phyloP scores from a whole-genome alignment of 2,888 invertebrate species.

The Corythucha ciliata region DNA sequence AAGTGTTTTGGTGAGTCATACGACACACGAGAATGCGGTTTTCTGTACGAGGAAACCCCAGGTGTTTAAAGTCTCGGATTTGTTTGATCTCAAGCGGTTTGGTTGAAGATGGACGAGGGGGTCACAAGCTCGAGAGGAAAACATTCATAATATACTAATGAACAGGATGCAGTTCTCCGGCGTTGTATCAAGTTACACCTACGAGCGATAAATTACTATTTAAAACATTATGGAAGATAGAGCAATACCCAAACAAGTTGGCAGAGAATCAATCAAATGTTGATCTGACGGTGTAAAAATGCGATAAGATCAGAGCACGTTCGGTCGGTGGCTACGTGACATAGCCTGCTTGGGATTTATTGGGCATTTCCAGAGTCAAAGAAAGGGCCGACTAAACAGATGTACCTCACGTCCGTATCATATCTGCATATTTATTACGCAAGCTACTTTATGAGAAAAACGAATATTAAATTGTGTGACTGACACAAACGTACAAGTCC shows the following conservation, averaged over 20 bases:
- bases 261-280: constrained; percentile 28
- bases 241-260: constrained; percentile 17
- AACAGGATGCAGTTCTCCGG: too few species aligned
- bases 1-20: too few species aligned
- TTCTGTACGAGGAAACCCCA: too few species aligned
- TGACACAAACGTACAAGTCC: constrained; percentile 14
- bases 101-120: too few species aligned
- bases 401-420: constrained; percentile 26
- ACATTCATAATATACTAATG: too few species aligned
- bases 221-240: constrained; percentile 11
- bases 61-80: too few species aligned
- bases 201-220: constrained; percentile 10
- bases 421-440: constrained; percentile 27
- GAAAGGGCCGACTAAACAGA: constrained; percentile 18
- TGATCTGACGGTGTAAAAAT: constrained; percentile 20
- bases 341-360: constrained; percentile 24
- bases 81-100: too few species aligned
- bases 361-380: constrained; percentile 27
- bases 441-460: constrained; percentile 21
- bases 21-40: too few species aligned
- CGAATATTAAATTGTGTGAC: constrained; percentile 25
- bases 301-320: constrained; percentile 29
- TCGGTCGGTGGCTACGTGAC: constrained; percentile 26
- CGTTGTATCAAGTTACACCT: constrained; percentile 12
- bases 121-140: too few species aligned